These are phyloP conservation scores for Macrophya alboannulata DNA, from an alignment of 2,888 invertebrate species.

Conservation along the genomic window DNA sequence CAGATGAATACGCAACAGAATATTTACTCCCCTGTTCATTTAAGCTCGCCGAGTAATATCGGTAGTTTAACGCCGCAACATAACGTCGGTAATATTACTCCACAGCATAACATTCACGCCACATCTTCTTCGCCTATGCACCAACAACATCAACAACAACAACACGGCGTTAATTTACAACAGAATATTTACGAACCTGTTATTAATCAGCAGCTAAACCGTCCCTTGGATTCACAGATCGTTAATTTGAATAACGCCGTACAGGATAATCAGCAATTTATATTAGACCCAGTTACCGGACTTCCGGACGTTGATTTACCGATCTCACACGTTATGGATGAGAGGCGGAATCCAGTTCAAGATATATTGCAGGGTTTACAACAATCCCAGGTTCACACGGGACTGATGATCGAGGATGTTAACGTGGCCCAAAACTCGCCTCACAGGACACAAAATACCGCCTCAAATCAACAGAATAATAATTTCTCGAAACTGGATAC, in stretches of 20 bases:
- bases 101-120: constrained; percentile 58
- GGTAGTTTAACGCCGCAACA: constrained; percentile 72
- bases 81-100: constrained; percentile 60
- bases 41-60: constrained; percentile 74
- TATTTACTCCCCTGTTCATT: constrained; percentile 77
- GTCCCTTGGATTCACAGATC: constrained; percentile 68
- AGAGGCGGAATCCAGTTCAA: constrained; percentile 65
- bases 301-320: constrained; percentile 77
- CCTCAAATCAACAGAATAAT: constrained; percentile 64
- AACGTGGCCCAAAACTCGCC: constrained; percentile 12
- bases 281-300: constrained; percentile 74
- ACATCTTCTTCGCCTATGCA: constrained; percentile 68
- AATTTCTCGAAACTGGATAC: constrained; percentile 66
- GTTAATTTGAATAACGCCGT: constrained; percentile 67
- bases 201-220: constrained; percentile 74
- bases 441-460: constrained; percentile 16
- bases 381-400: constrained; percentile 39
- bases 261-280: constrained; percentile 74
- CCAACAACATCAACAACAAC: constrained; percentile 66
- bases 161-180: constrained; percentile 68
- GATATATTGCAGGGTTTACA: constrained; percentile 33
- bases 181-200: constrained; percentile 74
- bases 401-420: constrained; percentile 12
- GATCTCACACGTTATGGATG: constrained; percentile 70
- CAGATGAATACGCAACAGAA: constrained; percentile 73